Base-by-base conservation (phyloP, 2,888 invertebrate genomes). In the Dicyrtomina minuta region DNA sequence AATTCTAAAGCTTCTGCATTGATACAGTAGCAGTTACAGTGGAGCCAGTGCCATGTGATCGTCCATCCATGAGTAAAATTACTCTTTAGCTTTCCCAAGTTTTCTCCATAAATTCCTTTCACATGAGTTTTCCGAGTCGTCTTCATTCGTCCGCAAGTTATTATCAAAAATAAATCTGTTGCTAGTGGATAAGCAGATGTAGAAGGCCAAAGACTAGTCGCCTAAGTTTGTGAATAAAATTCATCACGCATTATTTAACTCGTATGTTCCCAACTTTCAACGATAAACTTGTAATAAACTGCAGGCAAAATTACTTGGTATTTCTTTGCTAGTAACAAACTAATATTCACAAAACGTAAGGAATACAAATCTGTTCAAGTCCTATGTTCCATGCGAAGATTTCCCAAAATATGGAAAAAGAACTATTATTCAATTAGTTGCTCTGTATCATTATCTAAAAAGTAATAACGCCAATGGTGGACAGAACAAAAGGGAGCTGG, bases 101-200 rank as follows among this genome's bases (percentile, higher is more conserved):
- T 67, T 67, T 67, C 51, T 51, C 39, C 67, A 60, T 67, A 67
- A 67, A 67, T 67, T 67, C 41, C 59, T n/a, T 51, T 60, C 67
- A 67, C 51, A 60, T 67, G 67, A 60, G 60, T 20, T 60, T 60
- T 60, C 67, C 51, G 59, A 66, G 56, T 60, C 67, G 46, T 67
- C 59, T 59, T 67, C 60, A 59, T 43, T 59, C 66, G 51, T 67
- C 59, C 67, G 51, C 44, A 26, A 59, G 49, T 67, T 59, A 59
- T 51, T 67, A 58, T 59, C 39, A 46, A 66, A 59, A 58, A 66
- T 59, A 66, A 27, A 58, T 22, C 66, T 33, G 10, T 24, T 4
- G 17, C 26, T n/a, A n/a, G 26, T 26, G 12, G 26, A 55, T 53
- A 53, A n/a, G n/a, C n/a, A n/a, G n/a, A n/a, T n/a, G n/a, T 33